A percentile compares a stretch with the other conserved stretches of the same genome.
These are phyloP conservation scores for Cirrhinus mrigala DNA, from an alignment of 2,797 vertebrate genomes.

Conservation along the genomic window DNA sequence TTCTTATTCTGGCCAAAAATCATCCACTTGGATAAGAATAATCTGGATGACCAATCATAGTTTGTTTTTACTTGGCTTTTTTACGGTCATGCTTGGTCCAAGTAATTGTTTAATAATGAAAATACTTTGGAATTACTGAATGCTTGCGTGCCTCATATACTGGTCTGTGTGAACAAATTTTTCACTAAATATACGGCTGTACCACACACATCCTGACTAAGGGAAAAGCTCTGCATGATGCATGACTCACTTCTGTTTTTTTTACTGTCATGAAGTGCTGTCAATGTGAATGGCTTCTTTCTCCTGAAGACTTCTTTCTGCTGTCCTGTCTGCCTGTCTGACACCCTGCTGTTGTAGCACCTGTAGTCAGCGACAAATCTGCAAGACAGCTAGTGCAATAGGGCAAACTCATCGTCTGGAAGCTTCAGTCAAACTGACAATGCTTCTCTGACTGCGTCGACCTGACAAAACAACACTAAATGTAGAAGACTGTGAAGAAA, in stretches of 20 bases:
- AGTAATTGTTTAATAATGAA: neutral
- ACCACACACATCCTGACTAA: neutral
- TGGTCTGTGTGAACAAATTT: neutral
- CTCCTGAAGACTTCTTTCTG: neutral
- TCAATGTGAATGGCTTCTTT: slow-evolving; percentile 17
- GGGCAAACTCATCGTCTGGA: slow-evolving; percentile 44
- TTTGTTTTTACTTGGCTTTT: neutral
- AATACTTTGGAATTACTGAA: neutral
- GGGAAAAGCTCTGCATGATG: neutral
- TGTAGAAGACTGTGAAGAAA: slow-evolving; percentile 10
- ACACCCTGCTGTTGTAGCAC: slow-evolving; percentile 63
- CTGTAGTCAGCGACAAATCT: slow-evolving; percentile 56
- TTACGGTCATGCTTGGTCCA: neutral
- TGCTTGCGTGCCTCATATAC: neutral
- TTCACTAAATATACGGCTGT: neutral
- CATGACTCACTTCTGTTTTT: neutral
- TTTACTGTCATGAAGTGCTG: neutral
- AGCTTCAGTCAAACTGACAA: slow-evolving; percentile 13
- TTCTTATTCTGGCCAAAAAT: neutral
- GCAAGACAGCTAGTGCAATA: slow-evolving; percentile 24
- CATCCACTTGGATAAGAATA: neutral
- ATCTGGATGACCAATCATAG: neutral
- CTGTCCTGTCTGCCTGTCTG: slow-evolving; percentile 36
- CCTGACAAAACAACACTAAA: slow-evolving; percentile 23
- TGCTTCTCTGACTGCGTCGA: neutral